Evolutionary conservation across 2,797 vertebrate genomes (phyloP), one percentile per base, ranked within the genome.

Genomic region (Acanthurus leucopareius): DNA sequence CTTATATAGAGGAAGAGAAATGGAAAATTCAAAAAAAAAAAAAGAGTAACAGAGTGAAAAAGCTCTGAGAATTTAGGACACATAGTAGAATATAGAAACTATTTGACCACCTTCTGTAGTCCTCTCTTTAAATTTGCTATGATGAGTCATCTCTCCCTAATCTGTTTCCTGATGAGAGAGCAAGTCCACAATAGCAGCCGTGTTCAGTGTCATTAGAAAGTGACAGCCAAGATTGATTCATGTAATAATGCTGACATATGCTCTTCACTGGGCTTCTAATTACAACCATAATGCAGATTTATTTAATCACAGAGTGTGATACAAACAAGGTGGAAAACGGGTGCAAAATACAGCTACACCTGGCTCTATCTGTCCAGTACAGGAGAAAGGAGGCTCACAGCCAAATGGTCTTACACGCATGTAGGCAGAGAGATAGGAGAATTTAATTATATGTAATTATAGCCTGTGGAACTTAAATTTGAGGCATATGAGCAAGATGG

Each of bases 161-260:
- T 82, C 73, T 44, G 32, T 61, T 69, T 79, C 67, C 65, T 72
- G 70, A 84, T 80, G 79, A 87, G 65, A 32, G 13, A 54, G 53
- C 51, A 57, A 48, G 54, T 79, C 73, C 85, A 84, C 60, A 69
- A 61, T 57, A 75, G 75, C 76, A 83, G 80, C 45, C 44, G 8
- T 75, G 82, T 53, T 86, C 75, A 52, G 42, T 54, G 47, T 85
- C 82, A 84, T 90, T 92, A 92, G 28, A 79, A 77, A 79, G 76
- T 87, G 87, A 87, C 91, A 86, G 87, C 57, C 74, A 75, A 89
- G 85, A 91, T 71, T 76, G 91, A 94, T 92, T 88, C 69, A 74
- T 79, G 71, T 71, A 87, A 86, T 80, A 73, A 70, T 52, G 80
- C 71, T 75, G 88, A 91, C 90, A 93, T 92, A 89, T 86, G 89